Evolutionary conservation across 2,797 vertebrate genomes (phyloP), one percentile per base, ranked within the genome.

Genomic region (Heliangelus exortis): DNA sequence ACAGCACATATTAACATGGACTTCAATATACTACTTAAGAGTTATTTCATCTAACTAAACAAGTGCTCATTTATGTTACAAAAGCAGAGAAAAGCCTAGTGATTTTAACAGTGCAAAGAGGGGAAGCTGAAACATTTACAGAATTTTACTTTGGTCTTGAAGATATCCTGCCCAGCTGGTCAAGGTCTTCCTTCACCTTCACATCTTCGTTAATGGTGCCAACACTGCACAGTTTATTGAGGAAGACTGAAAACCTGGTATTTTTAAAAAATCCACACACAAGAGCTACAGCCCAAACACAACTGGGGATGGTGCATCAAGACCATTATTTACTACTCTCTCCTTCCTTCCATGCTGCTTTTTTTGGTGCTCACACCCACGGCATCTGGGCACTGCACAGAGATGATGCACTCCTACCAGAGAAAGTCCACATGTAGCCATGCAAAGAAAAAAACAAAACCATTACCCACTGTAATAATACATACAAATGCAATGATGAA

Each of bases 1-100:
- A 99, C 95, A 98, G 98, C 98, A 99, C 98, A 98, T 98, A 99
- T 99, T 99, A 99, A 99, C 98, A 98, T 96, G 98, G 98, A 98
- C 97, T 97, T 97, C 97, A 98, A 97, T 97, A 98, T 92, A 96
- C 92, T 95, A 97, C 96, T 98, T 97, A 97, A 80, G 97, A 98
- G 96, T 97, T 97, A 97, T 97, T 98, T 98, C 93, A 96, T 91
- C 94, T 96, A 94, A 92, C 91, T 97, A 98, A 98, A 97, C 93
- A 98, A 97, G 89, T 76, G 88, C 61, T 95, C 96, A 96, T 96
- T 96, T 95, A 91, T 84, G 94, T 71, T 77, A 90, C 87, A 92
- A 94, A 96, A 87, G 58, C 73, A 91, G 62, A 86, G 72, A 87
- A 96, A 95, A 95, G 50, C 58, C 75, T 59, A 33, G 73, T 53